phyloP scores from a whole-genome alignment of 2,797 vertebrate species.

The Perdix hodgsoniae region DNA sequence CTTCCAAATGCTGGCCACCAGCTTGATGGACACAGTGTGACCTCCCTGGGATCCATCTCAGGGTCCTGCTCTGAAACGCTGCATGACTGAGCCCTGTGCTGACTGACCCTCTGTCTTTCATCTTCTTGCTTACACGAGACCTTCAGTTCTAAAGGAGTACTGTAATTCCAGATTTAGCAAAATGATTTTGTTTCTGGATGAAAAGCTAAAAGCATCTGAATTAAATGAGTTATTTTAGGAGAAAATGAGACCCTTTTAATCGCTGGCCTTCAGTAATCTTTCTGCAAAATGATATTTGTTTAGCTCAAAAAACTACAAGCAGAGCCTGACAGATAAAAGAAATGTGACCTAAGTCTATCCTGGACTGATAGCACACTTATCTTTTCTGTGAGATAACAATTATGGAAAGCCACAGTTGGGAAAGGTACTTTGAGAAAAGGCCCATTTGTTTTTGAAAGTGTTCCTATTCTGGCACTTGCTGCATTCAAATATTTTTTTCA shows the following conservation, averaged over 20 bases:
- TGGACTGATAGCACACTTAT: background rate
- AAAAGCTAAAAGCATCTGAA: background rate
- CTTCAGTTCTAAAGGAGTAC: background rate
- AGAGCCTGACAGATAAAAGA: background rate
- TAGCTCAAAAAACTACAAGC: background rate
- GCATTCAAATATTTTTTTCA: background rate
- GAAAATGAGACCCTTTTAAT: background rate
- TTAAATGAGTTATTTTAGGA: background rate
- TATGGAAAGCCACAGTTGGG: background rate
- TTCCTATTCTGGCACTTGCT: background rate
- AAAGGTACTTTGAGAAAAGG: background rate
- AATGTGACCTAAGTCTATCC: background rate
- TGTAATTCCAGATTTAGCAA: background rate
- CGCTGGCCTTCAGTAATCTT: background rate
- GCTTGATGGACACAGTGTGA: background rate
- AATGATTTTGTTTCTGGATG: background rate
- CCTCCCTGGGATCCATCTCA: background rate
- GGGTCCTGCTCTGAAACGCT: background rate
- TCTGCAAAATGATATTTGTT: background rate
- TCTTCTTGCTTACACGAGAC: background rate
- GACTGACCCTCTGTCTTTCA: background rate
- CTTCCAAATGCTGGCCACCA: background rate
- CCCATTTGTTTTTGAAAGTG: background rate
- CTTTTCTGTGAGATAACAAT: background rate
- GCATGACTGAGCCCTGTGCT: fast-evolving